Evolutionary conservation across 1,140 invertebrate species (phyloP).

Genomic region (Riptortus pedestris): DNA sequence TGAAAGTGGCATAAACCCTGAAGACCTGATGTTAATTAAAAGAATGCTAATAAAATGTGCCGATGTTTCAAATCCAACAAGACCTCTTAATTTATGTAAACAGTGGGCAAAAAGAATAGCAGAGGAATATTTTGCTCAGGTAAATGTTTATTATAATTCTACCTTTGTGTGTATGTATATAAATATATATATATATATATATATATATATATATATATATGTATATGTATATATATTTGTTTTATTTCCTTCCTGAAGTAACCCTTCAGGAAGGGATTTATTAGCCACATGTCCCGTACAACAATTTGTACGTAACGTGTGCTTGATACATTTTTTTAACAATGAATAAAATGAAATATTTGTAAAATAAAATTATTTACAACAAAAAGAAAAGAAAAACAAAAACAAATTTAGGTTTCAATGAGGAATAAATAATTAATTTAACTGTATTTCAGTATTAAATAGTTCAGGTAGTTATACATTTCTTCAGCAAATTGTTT

Average conservation of each 20-base stretch:
- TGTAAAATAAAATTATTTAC: not conserved
- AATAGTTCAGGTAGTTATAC: too few relatives aligned
- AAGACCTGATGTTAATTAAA: constrained; percentile 74
- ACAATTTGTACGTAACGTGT: too few relatives aligned
- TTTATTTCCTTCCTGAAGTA: too few relatives aligned
- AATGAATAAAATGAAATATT: too few relatives aligned
- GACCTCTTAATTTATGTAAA: constrained; percentile 70
- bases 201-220: not conserved
- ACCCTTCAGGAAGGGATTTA: too few relatives aligned
- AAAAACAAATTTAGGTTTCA: too few relatives aligned
- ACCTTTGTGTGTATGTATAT: constrained; percentile 14
- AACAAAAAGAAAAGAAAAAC: too few relatives aligned
- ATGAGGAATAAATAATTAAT: too few relatives aligned
- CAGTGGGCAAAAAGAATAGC: constrained; percentile 80
- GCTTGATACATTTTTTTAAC: too few relatives aligned
- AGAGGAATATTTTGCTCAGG: constrained; percentile 86
- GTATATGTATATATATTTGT: not conserved
- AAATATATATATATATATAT: constrained; percentile 10
- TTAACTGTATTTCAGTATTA: too few relatives aligned
- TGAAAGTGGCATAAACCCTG: constrained; percentile 39
- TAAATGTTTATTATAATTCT: constrained; percentile 34
- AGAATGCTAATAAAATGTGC: constrained; percentile 96
- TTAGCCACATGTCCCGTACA: too few relatives aligned
- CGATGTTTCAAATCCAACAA: constrained; percentile 87
- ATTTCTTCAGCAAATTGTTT: too few relatives aligned